These are phyloP conservation scores for Drosophila leontia DNA, from an alignment of 1,140 invertebrate species.

Conservation along the genomic window DNA sequence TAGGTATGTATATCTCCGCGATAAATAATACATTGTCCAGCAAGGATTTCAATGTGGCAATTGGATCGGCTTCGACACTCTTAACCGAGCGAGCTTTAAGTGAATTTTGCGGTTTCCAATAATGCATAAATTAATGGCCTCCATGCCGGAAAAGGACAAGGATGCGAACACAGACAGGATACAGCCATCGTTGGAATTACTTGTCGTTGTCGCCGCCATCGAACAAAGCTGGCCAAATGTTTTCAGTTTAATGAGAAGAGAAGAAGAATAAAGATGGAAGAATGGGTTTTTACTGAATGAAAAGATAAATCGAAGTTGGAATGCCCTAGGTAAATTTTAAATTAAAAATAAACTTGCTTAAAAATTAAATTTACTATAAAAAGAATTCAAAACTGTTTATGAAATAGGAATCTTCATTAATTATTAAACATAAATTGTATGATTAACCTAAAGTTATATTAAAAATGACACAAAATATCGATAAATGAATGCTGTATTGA, in stretches of 20 bases:
- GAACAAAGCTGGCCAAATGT: slow-evolving; percentile 35
- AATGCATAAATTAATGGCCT: slow-evolving; percentile 68
- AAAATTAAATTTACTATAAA: too few species aligned
- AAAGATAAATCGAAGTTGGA: neutral
- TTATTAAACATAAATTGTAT: too few species aligned
- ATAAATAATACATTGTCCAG: slow-evolving; percentile 65
- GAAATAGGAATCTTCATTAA: too few species aligned
- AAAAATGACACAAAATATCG: too few species aligned
- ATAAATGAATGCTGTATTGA: too few species aligned
- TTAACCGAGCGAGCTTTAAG: slow-evolving; percentile 61
- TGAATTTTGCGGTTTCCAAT: slow-evolving; percentile 69
- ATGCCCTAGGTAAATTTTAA: neutral
- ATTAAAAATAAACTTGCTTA: neutral
- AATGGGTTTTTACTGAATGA: neutral
- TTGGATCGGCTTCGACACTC: slow-evolving; percentile 27
- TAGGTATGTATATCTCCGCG: slow-evolving; percentile 3
- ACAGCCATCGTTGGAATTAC: slow-evolving; percentile 11
- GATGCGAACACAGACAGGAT: slow-evolving; percentile 10
- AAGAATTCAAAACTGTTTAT: too few species aligned
- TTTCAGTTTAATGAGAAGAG: slow-evolving; percentile 61
- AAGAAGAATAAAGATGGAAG: neutral
- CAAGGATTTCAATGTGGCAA: slow-evolving; percentile 43
- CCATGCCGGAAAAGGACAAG: slow-evolving; percentile 4
- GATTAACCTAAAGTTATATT: too few species aligned
- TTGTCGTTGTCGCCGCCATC: slow-evolving; percentile 8